Base-by-base conservation (phyloP, 2,888 invertebrate species). In the Prosopocoilus inquinatus region DNA sequence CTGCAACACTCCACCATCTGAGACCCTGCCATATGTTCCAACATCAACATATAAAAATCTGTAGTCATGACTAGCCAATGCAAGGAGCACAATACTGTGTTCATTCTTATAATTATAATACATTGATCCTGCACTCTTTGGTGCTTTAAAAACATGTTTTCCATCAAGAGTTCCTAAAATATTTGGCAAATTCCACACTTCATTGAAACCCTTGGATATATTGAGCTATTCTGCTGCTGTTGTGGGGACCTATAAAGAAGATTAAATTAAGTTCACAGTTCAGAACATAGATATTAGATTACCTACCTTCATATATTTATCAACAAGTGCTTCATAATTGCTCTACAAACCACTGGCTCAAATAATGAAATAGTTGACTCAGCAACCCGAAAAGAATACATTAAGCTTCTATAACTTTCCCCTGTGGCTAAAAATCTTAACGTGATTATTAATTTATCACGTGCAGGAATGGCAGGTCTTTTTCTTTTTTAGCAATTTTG, bases 151-250 rank as follows among this genome's bases (percentile, higher is more conserved):
- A 20, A 20, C 20, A 20, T 20, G 20, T 20, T 1, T 20, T 20
- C 20, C 20, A 20, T 20, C 20, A 20, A 20, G 20, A 20, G 2
- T 4, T 20, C 20, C 20, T 20, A 20, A 20, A 20, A 41, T 20
- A 38, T 39, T 49, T 13, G 49, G 49, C 32, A 50, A 20, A 50
- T 50, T 50, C 41, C 50, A 50, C 2, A 5, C 11, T 12, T 39
- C 16, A 28, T 50, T 39, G 12, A 50, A 50, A 15, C 32, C n/a
- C n/a, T 36, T 41, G 20, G 39, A 43, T 41, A 50, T 33, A 20
- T 13, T 50, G 7, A 50, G 41, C 50, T 41, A 41, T 43, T 50
- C 50, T 43, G 50, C 50, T 43, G 50, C 50, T 28, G 50, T 43
- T 28, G 38, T 15, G 2, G 50, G 39, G 28, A 38, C 12, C 39